Conservation (phyloP, 2,113 vertebrate genomes). For the Bubo bubo region DNA sequence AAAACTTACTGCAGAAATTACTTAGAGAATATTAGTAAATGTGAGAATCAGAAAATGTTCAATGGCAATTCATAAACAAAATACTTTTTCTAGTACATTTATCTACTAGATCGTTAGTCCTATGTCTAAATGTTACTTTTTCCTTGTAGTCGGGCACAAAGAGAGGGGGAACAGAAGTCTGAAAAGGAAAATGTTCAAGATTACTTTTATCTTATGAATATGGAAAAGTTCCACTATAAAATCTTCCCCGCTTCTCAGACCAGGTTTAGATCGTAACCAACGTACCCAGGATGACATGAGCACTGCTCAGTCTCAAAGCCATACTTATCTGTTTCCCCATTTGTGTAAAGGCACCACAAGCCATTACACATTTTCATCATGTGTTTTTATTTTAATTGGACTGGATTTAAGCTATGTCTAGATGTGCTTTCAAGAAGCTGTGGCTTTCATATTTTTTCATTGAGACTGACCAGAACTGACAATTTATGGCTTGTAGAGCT, state of each 20-base stretch:
- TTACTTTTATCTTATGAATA: background rate
- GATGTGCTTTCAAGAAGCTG: background rate
- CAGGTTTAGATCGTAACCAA: background rate
- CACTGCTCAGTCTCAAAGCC: background rate
- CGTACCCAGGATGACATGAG: background rate
- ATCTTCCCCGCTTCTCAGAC: background rate
- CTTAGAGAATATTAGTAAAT: background rate
- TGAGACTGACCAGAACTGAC: background rate
- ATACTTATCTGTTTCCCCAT: background rate
- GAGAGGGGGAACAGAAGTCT: background rate
- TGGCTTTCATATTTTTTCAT: background rate
- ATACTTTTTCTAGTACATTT: background rate
- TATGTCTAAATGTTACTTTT: background rate
- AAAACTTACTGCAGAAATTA: background rate
- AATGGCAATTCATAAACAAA: background rate
- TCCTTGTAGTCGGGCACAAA: background rate
- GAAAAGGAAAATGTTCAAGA: background rate
- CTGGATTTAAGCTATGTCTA: background rate
- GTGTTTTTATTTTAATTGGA: background rate
- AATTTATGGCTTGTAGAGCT: conserved; percentile 5
- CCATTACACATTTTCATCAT: background rate
- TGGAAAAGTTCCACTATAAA: background rate
- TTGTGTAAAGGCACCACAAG: background rate
- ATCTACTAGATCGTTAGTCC: background rate
- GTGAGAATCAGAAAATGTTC: background rate